These are phyloP conservation scores for Platalea minor DNA, from an alignment of 2,797 vertebrate genomes.

Conservation along the genomic window DNA sequence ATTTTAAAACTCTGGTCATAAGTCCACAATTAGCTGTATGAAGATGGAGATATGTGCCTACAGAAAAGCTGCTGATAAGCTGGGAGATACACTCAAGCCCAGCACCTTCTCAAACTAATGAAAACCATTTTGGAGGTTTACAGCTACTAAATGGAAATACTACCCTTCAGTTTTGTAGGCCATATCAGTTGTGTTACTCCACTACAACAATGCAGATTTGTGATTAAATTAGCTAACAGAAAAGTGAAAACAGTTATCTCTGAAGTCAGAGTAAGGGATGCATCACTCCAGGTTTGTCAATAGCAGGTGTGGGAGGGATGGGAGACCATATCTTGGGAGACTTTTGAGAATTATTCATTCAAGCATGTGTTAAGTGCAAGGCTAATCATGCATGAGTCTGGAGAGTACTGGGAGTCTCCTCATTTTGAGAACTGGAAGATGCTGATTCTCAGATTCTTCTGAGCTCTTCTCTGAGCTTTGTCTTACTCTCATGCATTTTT, in stretches of 20 bases:
- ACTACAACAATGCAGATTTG: neutral
- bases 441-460: neutral
- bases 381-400: neutral
- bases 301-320: neutral
- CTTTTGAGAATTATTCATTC: neutral
- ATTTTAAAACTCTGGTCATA: neutral
- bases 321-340: neutral
- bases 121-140: neutral
- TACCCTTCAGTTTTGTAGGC: neutral
- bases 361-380: neutral
- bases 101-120: neutral
- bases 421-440: neutral
- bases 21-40: neutral
- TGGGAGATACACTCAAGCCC: neutral
- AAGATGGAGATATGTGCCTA: neutral
- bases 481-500: neutral
- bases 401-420: neutral
- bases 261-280: neutral
- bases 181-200: neutral
- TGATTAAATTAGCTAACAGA: neutral
- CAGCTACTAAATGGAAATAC: neutral
- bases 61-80: neutral
- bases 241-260: neutral
- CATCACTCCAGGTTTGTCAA: neutral
- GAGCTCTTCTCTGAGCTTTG: neutral